Conservation (phyloP, 2,888 invertebrate species). For the Macrosiphum euphorbiae region DNA sequence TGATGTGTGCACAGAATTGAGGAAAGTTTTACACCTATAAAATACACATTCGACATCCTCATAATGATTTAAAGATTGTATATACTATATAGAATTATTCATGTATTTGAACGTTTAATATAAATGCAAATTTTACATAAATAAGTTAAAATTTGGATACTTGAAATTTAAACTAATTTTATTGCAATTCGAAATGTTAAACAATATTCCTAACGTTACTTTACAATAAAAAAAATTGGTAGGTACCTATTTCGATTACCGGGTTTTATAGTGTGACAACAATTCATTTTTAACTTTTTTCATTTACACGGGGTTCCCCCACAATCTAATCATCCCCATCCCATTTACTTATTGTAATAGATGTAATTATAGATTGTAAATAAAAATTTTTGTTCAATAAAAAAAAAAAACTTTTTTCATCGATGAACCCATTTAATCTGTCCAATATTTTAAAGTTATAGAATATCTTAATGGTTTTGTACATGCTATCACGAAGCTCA, state of each 20-base stretch:
- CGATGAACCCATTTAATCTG: not conserved
- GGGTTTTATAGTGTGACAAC: not conserved
- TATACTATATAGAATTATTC: not conserved
- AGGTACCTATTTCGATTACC: too few species aligned
- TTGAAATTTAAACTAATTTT: not conserved
- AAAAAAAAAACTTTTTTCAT: not conserved
- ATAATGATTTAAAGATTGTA: slow-evolving; percentile 12
- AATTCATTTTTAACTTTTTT: not conserved
- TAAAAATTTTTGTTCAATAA: too few species aligned
- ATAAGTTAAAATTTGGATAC: not conserved
- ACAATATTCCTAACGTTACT: not conserved
- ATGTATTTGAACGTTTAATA: not conserved
- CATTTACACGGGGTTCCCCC: too few species aligned
- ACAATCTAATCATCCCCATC: too few species aligned
- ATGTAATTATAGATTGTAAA: too few species aligned
- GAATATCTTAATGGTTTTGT: not conserved
- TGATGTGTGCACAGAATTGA: too few species aligned
- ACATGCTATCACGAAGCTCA: not conserved
- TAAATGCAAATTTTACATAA: not conserved
- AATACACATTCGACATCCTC: not conserved
- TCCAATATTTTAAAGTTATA: not conserved
- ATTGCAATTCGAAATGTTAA: not conserved
- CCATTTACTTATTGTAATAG: too few species aligned
- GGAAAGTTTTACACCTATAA: too few species aligned
- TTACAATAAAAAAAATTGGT: not conserved